phyloP scores from a whole-genome alignment of 2,888 invertebrate species.

The Eupelmus urozonus region DNA sequence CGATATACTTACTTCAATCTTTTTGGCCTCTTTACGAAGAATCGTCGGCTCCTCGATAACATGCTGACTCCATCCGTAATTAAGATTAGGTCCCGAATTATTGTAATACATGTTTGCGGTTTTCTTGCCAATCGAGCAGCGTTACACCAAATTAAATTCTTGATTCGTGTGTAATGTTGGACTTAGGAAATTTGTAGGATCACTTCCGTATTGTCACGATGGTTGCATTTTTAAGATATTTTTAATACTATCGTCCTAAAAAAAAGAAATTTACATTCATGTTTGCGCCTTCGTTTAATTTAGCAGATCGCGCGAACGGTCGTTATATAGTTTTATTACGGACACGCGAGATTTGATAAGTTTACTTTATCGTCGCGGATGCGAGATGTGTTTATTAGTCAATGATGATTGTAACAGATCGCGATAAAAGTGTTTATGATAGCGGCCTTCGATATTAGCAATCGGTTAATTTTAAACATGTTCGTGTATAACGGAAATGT shows the following conservation, averaged over 20 bases:
- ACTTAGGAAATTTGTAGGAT: neutral
- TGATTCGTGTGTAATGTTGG: neutral
- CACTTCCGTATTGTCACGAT: slow-evolving; percentile 6
- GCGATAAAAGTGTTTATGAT: slow-evolving; percentile 12
- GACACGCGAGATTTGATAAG: neutral
- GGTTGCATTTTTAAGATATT: slow-evolving; percentile 10
- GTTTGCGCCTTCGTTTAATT: neutral
- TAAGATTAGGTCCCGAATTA: slow-evolving; percentile 39
- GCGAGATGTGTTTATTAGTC: neutral
- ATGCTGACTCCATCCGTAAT: slow-evolving; percentile 70
- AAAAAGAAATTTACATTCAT: neutral
- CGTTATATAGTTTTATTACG: neutral
- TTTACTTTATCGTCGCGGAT: neutral
- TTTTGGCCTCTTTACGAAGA: slow-evolving; percentile 64
- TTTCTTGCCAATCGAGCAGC: neutral
- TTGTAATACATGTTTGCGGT: slow-evolving; percentile 54
- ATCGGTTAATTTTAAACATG: slow-evolving; percentile 21
- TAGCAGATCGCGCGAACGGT: neutral
- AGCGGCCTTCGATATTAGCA: neutral
- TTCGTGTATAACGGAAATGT: neutral
- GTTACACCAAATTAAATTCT: neutral
- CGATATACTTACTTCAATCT: slow-evolving; percentile 70
- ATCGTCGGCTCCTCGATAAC: slow-evolving; percentile 69
- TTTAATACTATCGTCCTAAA: slow-evolving; percentile 1
- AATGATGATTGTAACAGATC: neutral